Percentiles rank a stretch among this genome's conserved stretches.
Conservation (phyloP, 1,140 invertebrate species). For the Phenacoccus solenopsis region DNA sequence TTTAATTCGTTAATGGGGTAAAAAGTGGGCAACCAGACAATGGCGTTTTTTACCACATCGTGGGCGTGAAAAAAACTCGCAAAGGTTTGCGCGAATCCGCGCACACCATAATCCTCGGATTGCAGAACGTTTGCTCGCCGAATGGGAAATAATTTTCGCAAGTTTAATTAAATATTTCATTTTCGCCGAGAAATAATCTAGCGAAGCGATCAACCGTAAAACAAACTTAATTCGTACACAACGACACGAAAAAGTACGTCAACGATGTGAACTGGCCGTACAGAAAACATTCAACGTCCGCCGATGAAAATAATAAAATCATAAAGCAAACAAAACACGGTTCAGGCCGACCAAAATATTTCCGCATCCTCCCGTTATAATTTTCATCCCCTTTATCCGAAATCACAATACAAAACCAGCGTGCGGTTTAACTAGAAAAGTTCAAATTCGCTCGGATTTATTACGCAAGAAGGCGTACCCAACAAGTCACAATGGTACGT, state of each 20-base stretch:
- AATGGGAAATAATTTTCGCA: background rate
- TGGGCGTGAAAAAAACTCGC: background rate
- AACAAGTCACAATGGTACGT: background rate
- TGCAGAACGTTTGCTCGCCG: background rate
- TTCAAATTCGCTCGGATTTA: background rate
- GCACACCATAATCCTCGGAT: no score
- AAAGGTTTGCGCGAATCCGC: background rate
- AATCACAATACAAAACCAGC: background rate
- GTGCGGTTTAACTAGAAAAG: background rate
- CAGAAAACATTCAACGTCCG: background rate
- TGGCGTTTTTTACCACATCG: no score
- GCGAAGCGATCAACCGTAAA: background rate
- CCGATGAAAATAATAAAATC: background rate
- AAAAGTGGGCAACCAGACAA: background rate
- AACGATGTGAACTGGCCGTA: background rate
- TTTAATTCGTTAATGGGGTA: background rate
- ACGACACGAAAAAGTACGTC: background rate
- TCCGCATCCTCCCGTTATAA: background rate
- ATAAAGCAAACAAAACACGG: background rate
- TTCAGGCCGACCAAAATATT: background rate
- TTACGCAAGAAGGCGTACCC: background rate
- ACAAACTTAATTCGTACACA: background rate
- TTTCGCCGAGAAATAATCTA: background rate
- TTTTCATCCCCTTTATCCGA: background rate
- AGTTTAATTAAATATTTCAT: background rate